Percentiles rank a stretch among this genome's conserved stretches.
Conservation (phyloP, 2,113 vertebrate genomes). For the Tachysurus vachellii region DNA sequence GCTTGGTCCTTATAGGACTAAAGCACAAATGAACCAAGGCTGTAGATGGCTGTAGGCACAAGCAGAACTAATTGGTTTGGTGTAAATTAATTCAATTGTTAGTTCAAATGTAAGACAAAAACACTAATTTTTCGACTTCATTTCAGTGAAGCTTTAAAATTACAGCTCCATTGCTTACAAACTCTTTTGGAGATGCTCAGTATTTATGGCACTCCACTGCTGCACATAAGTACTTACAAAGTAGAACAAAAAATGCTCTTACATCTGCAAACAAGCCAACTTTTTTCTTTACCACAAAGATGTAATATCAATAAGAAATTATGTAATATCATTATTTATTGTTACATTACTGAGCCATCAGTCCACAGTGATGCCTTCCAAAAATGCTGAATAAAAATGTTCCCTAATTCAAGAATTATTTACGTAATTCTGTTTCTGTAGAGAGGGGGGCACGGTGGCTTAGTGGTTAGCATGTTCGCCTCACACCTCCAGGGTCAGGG, state of each 20-base stretch:
- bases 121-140: neutral
- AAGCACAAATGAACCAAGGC: neutral
- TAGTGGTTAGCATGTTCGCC: too few relatives aligned
- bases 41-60: neutral
- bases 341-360: neutral
- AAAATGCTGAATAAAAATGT: too few relatives aligned
- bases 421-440: too few relatives aligned
- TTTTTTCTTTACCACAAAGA: neutral
- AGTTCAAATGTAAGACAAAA: neutral
- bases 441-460: too few relatives aligned
- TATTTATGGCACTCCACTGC: neutral
- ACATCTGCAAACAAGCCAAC: too few relatives aligned
- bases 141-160: neutral
- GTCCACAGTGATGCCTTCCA: neutral
- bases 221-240: neutral
- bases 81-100: neutral
- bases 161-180: neutral
- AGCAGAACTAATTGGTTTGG: neutral
- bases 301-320: neutral
- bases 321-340: neutral
- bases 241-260: neutral
- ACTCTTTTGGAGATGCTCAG: neutral
- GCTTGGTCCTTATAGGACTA: neutral
- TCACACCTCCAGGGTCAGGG: too few relatives aligned
- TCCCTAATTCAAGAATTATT: too few relatives aligned